Evolutionary conservation across 1,140 invertebrate species (phyloP).

Genomic region (Periplaneta americana): DNA sequence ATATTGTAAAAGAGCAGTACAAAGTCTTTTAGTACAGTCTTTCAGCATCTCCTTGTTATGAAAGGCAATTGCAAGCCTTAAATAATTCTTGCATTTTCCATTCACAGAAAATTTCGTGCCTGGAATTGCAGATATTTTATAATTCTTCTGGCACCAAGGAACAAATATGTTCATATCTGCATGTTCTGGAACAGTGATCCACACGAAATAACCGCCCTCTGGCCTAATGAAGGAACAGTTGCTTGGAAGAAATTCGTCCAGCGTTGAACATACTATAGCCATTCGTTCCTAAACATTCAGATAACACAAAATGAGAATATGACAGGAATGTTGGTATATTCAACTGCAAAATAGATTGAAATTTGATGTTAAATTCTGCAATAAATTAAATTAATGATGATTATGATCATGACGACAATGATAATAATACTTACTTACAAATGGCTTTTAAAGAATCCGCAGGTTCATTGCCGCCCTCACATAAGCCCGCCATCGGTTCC

Average conservation of each 20-base stretch:
- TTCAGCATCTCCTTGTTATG: neutral
- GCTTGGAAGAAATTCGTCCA: slow-evolving; percentile 38
- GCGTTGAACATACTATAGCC: slow-evolving; percentile 33
- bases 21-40: neutral
- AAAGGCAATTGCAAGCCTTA: slow-evolving; percentile 11
- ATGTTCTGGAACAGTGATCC: slow-evolving; percentile 43
- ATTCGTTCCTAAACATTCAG: slow-evolving; percentile 37
- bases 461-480: no score
- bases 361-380: no score
- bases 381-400: no score
- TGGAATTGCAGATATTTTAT: slow-evolving; percentile 42
- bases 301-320: neutral
- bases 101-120: slow-evolving; percentile 40
- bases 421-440: no score
- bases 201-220: slow-evolving; percentile 53
- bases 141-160: slow-evolving; percentile 34
- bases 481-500: no score
- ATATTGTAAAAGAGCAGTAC: slow-evolving; percentile 3
- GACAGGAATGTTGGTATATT: no score
- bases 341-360: no score
- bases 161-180: slow-evolving; percentile 34
- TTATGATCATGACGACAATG: no score
- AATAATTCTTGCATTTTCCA: slow-evolving; percentile 18
- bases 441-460: no score
- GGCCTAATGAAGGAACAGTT: slow-evolving; percentile 40